phyloP scores from a whole-genome alignment of 2,113 vertebrate genomes.

The Sinocyclocheilus maitianheensis region DNA sequence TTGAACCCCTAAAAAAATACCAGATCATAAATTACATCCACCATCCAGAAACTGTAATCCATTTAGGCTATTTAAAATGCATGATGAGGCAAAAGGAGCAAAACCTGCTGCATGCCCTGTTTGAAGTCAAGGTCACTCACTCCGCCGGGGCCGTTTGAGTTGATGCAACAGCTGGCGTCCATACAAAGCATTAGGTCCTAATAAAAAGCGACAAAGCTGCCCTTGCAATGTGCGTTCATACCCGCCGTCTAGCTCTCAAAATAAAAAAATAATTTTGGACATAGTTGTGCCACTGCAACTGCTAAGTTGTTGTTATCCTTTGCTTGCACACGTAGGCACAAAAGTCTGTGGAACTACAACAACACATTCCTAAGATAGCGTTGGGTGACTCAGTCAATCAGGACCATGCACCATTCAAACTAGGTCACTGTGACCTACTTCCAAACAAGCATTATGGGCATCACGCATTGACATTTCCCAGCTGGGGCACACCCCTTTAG shows the following conservation, averaged over 20 bases:
- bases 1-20: slow-evolving; percentile 49
- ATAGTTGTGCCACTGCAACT: not conserved
- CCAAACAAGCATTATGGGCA: slow-evolving; percentile 57
- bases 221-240: slow-evolving; percentile 47
- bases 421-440: slow-evolving; percentile 64
- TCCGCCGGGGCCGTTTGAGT: slow-evolving; percentile 66
- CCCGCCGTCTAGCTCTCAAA: slow-evolving; percentile 37
- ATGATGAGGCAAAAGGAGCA: slow-evolving; percentile 59
- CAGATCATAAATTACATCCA: slow-evolving; percentile 60
- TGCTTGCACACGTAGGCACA: slow-evolving; percentile 24
- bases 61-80: slow-evolving; percentile 67
- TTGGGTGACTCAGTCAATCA: slow-evolving; percentile 56
- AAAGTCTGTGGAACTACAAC: slow-evolving; percentile 41
- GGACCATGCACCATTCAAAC: slow-evolving; percentile 48
- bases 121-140: slow-evolving; percentile 83
- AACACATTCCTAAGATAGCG: slow-evolving; percentile 58
- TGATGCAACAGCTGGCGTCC: slow-evolving; percentile 82
- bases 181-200: slow-evolving; percentile 77
- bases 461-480: slow-evolving; percentile 53
- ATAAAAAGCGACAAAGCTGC: slow-evolving; percentile 63
- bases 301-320: slow-evolving; percentile 30
- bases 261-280: slow-evolving; percentile 42
- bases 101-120: slow-evolving; percentile 53
- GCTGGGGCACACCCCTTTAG: slow-evolving; percentile 40
- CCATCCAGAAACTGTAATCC: slow-evolving; percentile 60